phyloP scores from a whole-genome alignment of 2,888 invertebrate species.

The Calameuta filiformis region DNA sequence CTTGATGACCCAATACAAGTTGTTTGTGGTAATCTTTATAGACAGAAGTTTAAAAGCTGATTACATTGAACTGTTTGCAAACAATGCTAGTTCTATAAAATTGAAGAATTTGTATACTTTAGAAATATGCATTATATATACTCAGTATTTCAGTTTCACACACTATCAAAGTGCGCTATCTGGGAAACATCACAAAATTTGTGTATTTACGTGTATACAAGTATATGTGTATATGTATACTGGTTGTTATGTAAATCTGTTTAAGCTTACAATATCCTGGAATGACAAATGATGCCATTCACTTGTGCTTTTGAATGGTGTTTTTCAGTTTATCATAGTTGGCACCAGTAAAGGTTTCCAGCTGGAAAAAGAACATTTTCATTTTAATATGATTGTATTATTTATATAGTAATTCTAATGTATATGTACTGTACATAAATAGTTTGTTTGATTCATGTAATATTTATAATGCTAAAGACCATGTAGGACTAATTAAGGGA shows the following conservation, averaged over 20 bases:
- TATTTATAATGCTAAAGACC: no score
- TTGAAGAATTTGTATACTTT: neutral
- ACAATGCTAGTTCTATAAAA: no score
- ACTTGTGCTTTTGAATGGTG: constrained; percentile 72
- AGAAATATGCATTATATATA: constrained; percentile 26
- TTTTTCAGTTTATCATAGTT: constrained; percentile 77
- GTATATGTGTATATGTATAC: neutral
- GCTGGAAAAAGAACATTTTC: constrained; percentile 38
- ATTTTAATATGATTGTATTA: neutral
- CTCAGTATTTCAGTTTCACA: constrained; percentile 22
- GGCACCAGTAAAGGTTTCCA: constrained; percentile 83
- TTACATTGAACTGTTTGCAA: constrained; percentile 16
- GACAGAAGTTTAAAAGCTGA: constrained; percentile 24
- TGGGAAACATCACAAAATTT: constrained; percentile 4
- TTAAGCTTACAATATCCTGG: constrained; percentile 21
- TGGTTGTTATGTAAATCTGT: constrained; percentile 17
- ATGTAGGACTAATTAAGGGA: no score
- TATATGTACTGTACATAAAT: neutral
- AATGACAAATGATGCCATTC: constrained; percentile 41
- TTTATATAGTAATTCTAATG: neutral
- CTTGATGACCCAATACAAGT: no score
- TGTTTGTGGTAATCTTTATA: neutral
- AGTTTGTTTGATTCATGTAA: no score
- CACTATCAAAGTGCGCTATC: constrained; percentile 1
- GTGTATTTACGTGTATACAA: constrained; percentile 9